A percentile compares a stretch with the other conserved stretches of the same genome.
phyloP scores from a whole-genome alignment of 2,888 invertebrate species.

The Selenia dentaria region DNA sequence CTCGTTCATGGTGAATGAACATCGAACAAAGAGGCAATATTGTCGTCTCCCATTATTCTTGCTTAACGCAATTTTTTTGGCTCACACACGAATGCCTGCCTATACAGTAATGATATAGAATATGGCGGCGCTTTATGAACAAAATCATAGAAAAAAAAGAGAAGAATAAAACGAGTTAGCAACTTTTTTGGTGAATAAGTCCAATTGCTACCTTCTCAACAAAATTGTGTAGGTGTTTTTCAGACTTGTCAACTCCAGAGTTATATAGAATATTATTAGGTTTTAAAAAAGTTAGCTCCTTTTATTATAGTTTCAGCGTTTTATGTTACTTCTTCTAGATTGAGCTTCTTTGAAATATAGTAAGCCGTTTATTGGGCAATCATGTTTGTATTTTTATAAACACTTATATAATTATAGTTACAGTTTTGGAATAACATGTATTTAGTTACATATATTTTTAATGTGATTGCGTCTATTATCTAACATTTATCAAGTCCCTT shows the following conservation, averaged over 20 bases:
- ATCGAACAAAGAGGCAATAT: slow-evolving; percentile 43
- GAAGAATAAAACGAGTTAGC: slow-evolving; percentile 20
- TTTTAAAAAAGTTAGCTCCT: neutral
- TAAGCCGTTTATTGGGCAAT: neutral
- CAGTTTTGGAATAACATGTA: no score
- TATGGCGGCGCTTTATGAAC: slow-evolving; percentile 20
- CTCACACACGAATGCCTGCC: slow-evolving; percentile 40
- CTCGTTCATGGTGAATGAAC: slow-evolving; percentile 40
- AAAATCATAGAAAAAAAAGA: slow-evolving; percentile 19
- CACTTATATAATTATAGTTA: no score
- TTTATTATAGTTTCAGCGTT: neutral
- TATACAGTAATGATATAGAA: slow-evolving; percentile 32
- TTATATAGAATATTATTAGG: neutral
- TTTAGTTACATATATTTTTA: no score
- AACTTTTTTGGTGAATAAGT: slow-evolving; percentile 16
- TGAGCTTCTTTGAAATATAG: neutral
- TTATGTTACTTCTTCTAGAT: neutral
- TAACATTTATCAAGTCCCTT: no score
- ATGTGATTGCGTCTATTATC: no score
- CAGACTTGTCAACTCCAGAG: slow-evolving; percentile 1
- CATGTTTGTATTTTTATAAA: no score
- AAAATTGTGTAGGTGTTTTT: slow-evolving; percentile 7
- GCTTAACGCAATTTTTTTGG: slow-evolving; percentile 42
- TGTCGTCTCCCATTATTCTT: slow-evolving; percentile 48
- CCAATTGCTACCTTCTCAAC: slow-evolving; percentile 5